phyloP scores from a whole-genome alignment of 1,140 invertebrate species.

The Pseudomyrmex dendroicus region DNA sequence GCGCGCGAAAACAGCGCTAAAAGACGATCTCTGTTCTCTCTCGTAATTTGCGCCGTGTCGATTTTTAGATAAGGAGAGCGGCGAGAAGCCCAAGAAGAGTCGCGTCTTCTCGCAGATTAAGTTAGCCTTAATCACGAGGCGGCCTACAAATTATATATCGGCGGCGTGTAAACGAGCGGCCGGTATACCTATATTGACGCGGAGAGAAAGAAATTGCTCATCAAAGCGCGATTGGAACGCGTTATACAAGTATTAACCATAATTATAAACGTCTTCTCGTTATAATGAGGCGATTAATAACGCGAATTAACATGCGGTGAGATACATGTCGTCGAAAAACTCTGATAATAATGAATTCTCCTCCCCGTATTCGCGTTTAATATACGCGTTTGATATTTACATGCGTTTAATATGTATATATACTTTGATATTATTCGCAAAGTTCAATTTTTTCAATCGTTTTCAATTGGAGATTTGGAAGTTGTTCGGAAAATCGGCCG shows the following conservation, averaged over 20 bases:
- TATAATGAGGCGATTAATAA: neutral
- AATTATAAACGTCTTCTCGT: neutral
- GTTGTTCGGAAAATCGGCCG: too few species aligned
- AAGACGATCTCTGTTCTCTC: slow-evolving; percentile 34
- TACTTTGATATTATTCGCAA: slow-evolving; percentile 11
- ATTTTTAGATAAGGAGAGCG: slow-evolving; percentile 9
- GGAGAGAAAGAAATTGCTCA: slow-evolving; percentile 3
- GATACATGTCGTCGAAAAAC: too few species aligned
- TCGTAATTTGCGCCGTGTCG: slow-evolving; percentile 16
- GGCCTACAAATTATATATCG: slow-evolving; percentile 76
- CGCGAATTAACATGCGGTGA: neutral
- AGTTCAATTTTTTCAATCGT: neutral
- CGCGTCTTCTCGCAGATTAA: slow-evolving; percentile 65
- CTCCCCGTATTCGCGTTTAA: too few species aligned
- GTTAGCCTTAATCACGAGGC: slow-evolving; percentile 73
- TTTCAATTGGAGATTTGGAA: neutral
- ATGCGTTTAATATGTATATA: neutral
- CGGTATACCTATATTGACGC: neutral
- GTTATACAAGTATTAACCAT: neutral
- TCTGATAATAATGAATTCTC: too few species aligned
- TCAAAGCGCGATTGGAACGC: neutral
- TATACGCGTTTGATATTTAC: neutral
- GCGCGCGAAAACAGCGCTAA: slow-evolving; percentile 7
- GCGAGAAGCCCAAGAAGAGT: slow-evolving; percentile 10
- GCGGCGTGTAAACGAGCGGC: slow-evolving; percentile 36